These are phyloP conservation scores for Macrosiphum euphorbiae DNA, from an alignment of 2,888 invertebrate genomes.

Conservation along the genomic window DNA sequence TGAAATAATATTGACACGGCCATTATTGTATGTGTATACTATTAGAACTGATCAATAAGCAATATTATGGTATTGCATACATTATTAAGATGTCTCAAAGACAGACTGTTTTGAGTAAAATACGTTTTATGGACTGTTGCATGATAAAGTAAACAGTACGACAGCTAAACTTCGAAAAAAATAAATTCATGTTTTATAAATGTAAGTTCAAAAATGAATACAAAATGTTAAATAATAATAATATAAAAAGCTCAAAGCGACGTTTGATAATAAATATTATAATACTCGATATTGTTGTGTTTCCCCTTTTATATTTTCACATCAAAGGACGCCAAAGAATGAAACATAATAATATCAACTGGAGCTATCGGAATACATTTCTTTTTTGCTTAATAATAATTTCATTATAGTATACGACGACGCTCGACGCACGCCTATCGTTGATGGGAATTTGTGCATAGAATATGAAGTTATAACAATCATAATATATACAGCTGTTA, in stretches of 20 bases:
- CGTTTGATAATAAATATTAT: not conserved
- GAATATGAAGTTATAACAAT: not conserved
- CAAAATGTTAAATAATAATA: not conserved
- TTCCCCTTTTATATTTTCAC: not conserved
- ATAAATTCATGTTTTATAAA: not conserved
- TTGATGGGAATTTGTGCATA: not conserved
- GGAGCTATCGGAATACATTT: not conserved
- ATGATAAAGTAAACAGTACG: not conserved
- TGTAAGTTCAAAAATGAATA: not conserved
- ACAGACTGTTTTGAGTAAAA: not conserved
- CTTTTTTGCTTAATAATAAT: not conserved
- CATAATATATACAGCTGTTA: not conserved
- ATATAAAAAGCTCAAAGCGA: not conserved
- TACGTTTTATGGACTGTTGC: not conserved
- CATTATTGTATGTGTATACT: not conserved
- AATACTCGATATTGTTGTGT: not conserved
- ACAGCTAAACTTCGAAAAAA: not conserved
- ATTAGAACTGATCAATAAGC: not conserved
- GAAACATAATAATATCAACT: not conserved
- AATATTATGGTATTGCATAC: not conserved
- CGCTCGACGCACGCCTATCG: not conserved
- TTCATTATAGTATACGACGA: not conserved
- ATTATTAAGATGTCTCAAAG: not conserved
- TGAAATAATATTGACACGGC: not conserved
- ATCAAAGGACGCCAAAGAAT: not conserved